Evolutionary conservation across 2,888 invertebrate species (phyloP), one percentile per base, ranked within the genome.

Genomic region (Phaonia tiefii): DNA sequence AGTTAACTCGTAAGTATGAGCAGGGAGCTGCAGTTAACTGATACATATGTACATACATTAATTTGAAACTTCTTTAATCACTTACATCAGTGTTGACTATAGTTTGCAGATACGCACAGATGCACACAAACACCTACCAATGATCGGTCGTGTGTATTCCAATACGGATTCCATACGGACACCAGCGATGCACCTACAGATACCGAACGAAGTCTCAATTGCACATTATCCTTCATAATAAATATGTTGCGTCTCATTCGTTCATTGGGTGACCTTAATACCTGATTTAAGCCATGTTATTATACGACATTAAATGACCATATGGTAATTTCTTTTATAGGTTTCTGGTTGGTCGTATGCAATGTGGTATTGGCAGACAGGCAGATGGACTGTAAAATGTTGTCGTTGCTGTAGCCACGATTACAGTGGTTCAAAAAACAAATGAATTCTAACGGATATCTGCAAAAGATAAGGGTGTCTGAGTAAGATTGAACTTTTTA

Each of bases 201-300:
- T 22, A 20, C 22, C 4, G 3, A 44, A 2, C 11, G 44, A 4
- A n/a, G 42, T 63, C 63, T 63, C 63, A 42, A 63, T 63, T 22
- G 42, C 63, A 63, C 63, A 63, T 63, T 63, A 63, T 63, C 63
- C 63, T 42, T 5, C 63, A 20, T 63, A 63, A 39, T 63, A 63
- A 63, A 63, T 63, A 63, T 63, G 63, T 39, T 39, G 63, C 42
- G 63, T 63, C 42, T 63, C 63, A 39, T 63, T 42, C 63, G 63
- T 63, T 42, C 25, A 60, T 31, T 8, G 51, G 20, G 39, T 72
- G 63, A 75, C 66, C 71, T 67, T 79, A 75, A 75, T 79, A 51
- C 66, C 51, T 42, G 42, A 63, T 49, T 75, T 72, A 79, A 75
- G 79, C 67, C 54, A 25, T 60, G 71, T 75, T 79, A 71, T 71